Evolutionary conservation across 37 sponge, comb jelly and placozoan species (phyloP).

Genomic region (Spongilla lacustris): DNA sequence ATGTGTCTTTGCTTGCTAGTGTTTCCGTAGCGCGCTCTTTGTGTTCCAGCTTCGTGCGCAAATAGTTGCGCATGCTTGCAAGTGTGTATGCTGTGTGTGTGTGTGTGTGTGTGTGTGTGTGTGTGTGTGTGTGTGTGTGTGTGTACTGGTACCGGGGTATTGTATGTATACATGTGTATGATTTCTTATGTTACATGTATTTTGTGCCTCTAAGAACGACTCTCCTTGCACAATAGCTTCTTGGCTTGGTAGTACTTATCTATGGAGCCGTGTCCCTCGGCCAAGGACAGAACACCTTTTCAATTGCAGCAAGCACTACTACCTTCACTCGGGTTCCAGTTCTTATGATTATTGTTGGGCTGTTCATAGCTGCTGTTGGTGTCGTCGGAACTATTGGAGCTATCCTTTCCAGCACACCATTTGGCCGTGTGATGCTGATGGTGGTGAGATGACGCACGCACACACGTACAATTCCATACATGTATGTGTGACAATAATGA

Average conservation of each 20-base stretch:
- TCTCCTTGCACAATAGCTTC: slow-evolving; percentile 17
- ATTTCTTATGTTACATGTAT: background rate
- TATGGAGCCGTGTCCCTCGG: slow-evolving; percentile 31
- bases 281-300: slow-evolving; percentile 21
- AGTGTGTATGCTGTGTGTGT: background rate
- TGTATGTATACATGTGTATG: background rate
- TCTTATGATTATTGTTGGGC: slow-evolving; percentile 53
- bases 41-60: background rate
- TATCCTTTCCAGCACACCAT: slow-evolving; percentile 48
- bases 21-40: background rate
- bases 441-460: slow-evolving; percentile 40
- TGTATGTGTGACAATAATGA: background rate
- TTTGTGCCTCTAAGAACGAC: no score
- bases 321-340: slow-evolving; percentile 23
- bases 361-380: slow-evolving; percentile 49
- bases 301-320: slow-evolving; percentile 5
- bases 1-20: no score
- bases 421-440: slow-evolving; percentile 55
- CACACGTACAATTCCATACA: background rate
- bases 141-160: background rate
- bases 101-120: slow-evolving; percentile 1
- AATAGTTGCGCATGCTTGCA: background rate
- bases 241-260: slow-evolving; percentile 47
- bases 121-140: background rate
- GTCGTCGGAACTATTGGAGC: slow-evolving; percentile 44